Conservation (phyloP, 2,113 vertebrate species). For the Gnathonemus longibarbis region DNA sequence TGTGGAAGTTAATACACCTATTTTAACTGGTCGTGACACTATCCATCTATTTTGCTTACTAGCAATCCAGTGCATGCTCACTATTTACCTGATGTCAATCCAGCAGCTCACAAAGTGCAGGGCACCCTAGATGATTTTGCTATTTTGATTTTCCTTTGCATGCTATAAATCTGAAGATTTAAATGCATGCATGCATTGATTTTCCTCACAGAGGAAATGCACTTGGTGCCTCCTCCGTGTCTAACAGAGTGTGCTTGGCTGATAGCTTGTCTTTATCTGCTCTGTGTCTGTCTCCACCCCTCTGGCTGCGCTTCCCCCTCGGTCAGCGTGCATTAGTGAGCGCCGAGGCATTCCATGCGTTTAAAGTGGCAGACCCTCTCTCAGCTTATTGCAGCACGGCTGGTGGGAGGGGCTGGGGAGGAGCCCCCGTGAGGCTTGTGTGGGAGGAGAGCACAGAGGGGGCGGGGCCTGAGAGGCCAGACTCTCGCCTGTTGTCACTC, state of each 20-base stretch:
- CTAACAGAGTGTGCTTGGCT: background rate
- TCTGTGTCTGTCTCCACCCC: background rate
- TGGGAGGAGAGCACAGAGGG: conserved; percentile 20
- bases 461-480: conserved; percentile 35
- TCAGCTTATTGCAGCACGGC: conserved; percentile 25
- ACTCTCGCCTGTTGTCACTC: conserved; percentile 44
- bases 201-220: background rate
- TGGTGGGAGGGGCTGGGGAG: conserved; percentile 44
- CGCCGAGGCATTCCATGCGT: conserved; percentile 12
- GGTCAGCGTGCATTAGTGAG: conserved; percentile 6
- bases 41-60: background rate
- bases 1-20: background rate
- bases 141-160: background rate
- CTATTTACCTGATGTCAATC: background rate
- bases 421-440: conserved; percentile 33
- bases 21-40: background rate
- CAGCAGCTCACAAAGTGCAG: background rate
- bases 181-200: background rate
- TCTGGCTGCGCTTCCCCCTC: background rate
- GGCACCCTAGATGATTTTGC: background rate
- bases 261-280: background rate
- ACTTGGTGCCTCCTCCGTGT: background rate
- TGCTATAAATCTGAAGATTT: background rate
- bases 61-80: background rate
- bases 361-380: conserved; percentile 31